Base-by-base conservation (phyloP, 2,888 invertebrate genomes). In the Eumacrocentrus americanus region DNA sequence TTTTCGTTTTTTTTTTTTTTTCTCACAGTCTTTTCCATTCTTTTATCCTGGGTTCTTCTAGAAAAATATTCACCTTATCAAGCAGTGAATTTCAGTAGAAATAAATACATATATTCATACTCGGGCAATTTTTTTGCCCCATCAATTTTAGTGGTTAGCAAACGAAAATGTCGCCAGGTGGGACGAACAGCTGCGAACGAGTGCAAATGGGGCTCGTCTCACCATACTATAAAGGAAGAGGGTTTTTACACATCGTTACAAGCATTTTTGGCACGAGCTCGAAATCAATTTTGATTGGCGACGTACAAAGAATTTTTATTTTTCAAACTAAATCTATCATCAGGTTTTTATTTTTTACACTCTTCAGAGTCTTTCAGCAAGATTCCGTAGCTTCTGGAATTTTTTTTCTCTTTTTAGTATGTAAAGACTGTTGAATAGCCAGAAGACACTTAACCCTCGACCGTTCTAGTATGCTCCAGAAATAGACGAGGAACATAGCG, bases 401-500 rank as follows among this genome's bases (percentile, higher is more conserved):
- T 48, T 48, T 56, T 48, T 25, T 48, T 14, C 20, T 35, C n/a
- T 37, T 14, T 42, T 16, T 40, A 53, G 37, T 46, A 34, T 12
- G 53, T 51, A 58, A 34, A 58, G 57, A 20, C 46, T 46, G 38
- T 53, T 47, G 52, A 59, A 59, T 53, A 59, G 47, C 58, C 50
- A 61, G 46, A 59, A 64, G 64, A 66, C 64, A 67, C 63, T 67
- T 67, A 56, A 64, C 64, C 65, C 66, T 67, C 60, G 61, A 65
- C 60, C 58, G 54, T 60, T 60, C 48, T 35, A 29, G 18, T 53
- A 48, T 56, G 50, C 53, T 64, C 54, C 60, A 64, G 59, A 67
- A 67, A 67, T 67, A 67, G 62, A 61, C 58, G 57, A 60, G 60
- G 55, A 57, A 65, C 65, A 65, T 61, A 62, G 64, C 65, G 61